Evolutionary conservation across 1,140 invertebrate species (phyloP).

Genomic region (Drosophila biarmipes): DNA sequence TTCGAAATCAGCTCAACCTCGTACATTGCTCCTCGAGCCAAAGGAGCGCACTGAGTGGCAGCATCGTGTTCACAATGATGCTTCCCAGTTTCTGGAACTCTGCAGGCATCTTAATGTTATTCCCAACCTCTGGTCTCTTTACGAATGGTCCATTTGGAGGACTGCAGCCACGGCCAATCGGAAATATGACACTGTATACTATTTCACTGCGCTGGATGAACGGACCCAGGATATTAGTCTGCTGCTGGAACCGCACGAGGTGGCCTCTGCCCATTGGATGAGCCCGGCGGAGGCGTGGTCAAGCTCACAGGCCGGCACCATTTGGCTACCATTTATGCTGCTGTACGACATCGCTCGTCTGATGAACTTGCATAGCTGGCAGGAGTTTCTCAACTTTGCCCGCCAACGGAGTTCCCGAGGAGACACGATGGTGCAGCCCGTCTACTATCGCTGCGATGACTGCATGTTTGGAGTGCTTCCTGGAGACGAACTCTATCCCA

Average conservation of each 20-base stretch:
- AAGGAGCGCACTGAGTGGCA: slow-evolving; percentile 75
- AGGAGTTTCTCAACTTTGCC: slow-evolving; percentile 78
- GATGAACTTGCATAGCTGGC: slow-evolving; percentile 83
- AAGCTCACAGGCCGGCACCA: slow-evolving; percentile 87
- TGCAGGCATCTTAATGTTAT: slow-evolving; percentile 89
- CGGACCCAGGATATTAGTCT: slow-evolving; percentile 28
- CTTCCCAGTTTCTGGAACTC: slow-evolving; percentile 89
- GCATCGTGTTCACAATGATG: slow-evolving; percentile 87
- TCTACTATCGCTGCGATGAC: slow-evolving; percentile 81
- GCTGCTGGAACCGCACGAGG: slow-evolving; percentile 63
- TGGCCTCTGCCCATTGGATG: slow-evolving; percentile 55
- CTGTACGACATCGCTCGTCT: slow-evolving; percentile 84
- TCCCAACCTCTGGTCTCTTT: slow-evolving; percentile 92
- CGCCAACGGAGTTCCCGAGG: slow-evolving; percentile 70
- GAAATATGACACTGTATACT: slow-evolving; percentile 93
- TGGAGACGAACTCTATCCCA: slow-evolving; percentile 82
- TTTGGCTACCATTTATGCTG: slow-evolving; percentile 86
- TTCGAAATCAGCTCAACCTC: slow-evolving; percentile 1
- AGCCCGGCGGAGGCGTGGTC: slow-evolving; percentile 76
- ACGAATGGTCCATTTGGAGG: slow-evolving; percentile 95
- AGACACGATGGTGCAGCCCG: slow-evolving; percentile 84
- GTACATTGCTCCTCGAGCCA: slow-evolving; percentile 21
- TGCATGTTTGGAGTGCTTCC: slow-evolving; percentile 79
- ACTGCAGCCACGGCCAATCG: slow-evolving; percentile 86
- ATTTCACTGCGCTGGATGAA: slow-evolving; percentile 87